phyloP scores from a whole-genome alignment of 2,113 vertebrate genomes.

The Melospiza melodia region DNA sequence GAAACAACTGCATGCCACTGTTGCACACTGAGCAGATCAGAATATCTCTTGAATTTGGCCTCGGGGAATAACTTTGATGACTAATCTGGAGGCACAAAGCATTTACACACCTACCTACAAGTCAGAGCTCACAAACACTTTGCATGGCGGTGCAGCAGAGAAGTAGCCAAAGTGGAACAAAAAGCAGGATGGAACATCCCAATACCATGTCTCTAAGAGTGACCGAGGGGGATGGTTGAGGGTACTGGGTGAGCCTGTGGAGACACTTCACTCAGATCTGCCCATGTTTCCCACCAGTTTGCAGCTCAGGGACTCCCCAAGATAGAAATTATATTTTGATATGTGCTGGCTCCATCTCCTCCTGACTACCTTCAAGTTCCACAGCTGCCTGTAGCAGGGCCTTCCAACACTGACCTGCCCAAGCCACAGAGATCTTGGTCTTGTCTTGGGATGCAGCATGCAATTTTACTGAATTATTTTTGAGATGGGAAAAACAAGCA shows the following conservation, averaged over 20 bases:
- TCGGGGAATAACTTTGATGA: not conserved
- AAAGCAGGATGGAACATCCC: not conserved
- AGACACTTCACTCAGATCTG: not conserved
- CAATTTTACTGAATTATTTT: not conserved
- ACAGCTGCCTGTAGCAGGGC: not conserved
- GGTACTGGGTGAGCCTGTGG: not conserved
- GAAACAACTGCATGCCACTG: not conserved
- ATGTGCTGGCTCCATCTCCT: not conserved
- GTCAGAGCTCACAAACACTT: not conserved
- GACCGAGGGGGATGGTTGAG: too few species aligned
- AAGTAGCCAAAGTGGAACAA: not conserved
- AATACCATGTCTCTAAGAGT: not conserved
- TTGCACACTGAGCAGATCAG: not conserved
- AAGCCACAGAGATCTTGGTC: not conserved
- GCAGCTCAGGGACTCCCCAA: not conserved
- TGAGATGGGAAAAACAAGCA: not conserved
- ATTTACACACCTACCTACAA: not conserved
- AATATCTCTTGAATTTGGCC: not conserved
- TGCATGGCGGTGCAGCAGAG: not conserved
- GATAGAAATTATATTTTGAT: not conserved
- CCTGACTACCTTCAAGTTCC: not conserved
- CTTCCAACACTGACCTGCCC: not conserved
- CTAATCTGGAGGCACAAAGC: not conserved
- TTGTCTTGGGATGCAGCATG: not conserved
- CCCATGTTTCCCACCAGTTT: not conserved